Base-by-base conservation (phyloP, 2,797 vertebrate genomes). In the Holocentrus rufus region DNA sequence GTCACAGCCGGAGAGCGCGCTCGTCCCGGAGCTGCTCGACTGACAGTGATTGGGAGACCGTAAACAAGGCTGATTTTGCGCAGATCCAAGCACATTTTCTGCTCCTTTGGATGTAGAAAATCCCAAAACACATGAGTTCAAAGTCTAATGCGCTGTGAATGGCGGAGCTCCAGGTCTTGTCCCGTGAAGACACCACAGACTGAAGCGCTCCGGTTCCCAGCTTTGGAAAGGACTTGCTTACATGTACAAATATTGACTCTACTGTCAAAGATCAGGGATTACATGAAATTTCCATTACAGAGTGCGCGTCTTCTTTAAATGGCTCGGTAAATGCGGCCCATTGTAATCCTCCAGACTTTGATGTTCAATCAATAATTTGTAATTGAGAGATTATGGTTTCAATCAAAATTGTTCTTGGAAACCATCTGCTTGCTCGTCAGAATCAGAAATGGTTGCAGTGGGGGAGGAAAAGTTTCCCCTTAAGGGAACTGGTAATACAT, bases 271-370 rank as follows among this genome's bases (percentile, higher is more conserved):
- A 62, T 61, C 34, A 50, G 25, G 52, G 17, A 53, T 39, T 17
- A 50, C 18, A 53, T 34, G 20, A 70, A 66, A 72, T 55, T 69
- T 47, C 22, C 47, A 8, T 60, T 61, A 20, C 31, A 0, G 1
- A 58, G 56, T 9, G 49, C 30, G 4, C 20, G 59, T 76, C 65
- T 20, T 4, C 59, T 70, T 70, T 30, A 66, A 77, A 73, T 9
- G 31, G 23, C 69, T 27, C 53, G 9, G 39, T 65, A 23, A 20
- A 72, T 52, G 18, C 52, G 10, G 1, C 14, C 13, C 39, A 46
- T 63, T 30, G 17, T 23, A 2, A 7, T 11, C 66, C 54, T 36
- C 13, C 66, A 58, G 20, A 23, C 34, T 27, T 39, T 52, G n/a
- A 47, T 31, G 49, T 34, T 2, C 47, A 13, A 36, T 65, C 52